These are phyloP conservation scores for Cheilosia urbana DNA, from an alignment of 2,888 invertebrate genomes.

Conservation along the genomic window DNA sequence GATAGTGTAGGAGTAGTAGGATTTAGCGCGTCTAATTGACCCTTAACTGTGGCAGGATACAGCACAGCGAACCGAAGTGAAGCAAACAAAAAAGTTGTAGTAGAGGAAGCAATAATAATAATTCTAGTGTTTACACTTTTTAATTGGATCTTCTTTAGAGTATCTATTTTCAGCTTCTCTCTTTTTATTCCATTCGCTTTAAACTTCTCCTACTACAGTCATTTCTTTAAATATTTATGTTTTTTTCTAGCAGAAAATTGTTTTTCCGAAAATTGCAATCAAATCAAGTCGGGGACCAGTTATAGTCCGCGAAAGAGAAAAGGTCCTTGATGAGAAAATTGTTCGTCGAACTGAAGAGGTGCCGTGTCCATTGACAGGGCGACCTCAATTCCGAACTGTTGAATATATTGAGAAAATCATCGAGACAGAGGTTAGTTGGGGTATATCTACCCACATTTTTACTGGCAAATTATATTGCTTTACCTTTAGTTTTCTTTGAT, in stretches of 20 bases:
- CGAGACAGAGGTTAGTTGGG: constrained; percentile 93
- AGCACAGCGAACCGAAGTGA: constrained; percentile 4
- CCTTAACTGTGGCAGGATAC: constrained; percentile 2
- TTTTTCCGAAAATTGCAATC: constrained; percentile 93
- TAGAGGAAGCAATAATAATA: constrained; percentile 26
- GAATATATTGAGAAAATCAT: constrained; percentile 98
- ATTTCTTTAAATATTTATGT: constrained; percentile 62
- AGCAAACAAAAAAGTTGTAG: constrained; percentile 21
- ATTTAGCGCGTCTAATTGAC: constrained; percentile 13
- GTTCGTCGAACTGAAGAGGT: constrained; percentile 94
- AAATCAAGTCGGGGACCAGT: constrained; percentile 93
- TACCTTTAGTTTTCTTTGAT: background rate
- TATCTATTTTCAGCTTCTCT: constrained; percentile 47
- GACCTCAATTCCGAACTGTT: constrained; percentile 94
- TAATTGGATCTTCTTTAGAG: constrained; percentile 24
- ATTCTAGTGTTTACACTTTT: constrained; percentile 45
- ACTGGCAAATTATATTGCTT: constrained; percentile 29
- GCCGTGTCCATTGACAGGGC: constrained; percentile 93
- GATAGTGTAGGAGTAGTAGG: background rate
- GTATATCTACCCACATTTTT: constrained; percentile 10
- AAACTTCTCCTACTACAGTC: constrained; percentile 40
- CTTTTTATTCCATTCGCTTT: constrained; percentile 57
- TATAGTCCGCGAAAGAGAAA: constrained; percentile 94
- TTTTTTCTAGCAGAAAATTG: constrained; percentile 83
- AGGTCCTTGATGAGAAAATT: constrained; percentile 94